Evolutionary conservation across 2,797 vertebrate genomes (phyloP).

Genomic region (Gallirallus australis): DNA sequence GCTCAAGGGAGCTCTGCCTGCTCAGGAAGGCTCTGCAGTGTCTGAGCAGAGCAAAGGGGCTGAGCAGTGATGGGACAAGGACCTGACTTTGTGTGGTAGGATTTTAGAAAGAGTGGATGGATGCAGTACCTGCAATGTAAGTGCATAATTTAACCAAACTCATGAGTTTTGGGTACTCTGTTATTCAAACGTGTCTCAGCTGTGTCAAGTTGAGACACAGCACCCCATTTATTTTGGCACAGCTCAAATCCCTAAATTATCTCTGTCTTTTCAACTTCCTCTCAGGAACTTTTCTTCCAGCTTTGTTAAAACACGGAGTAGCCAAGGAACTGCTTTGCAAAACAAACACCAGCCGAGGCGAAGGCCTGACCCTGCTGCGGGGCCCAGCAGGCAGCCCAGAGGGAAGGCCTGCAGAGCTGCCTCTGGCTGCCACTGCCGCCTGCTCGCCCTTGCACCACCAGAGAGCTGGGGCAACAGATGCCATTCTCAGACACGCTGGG

Average conservation of each 20-base stretch:
- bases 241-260: conserved; percentile 43
- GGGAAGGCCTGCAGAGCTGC: neutral
- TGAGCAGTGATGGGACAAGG: neutral
- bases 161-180: neutral
- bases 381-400: neutral
- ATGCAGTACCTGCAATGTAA: neutral
- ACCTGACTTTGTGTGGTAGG: neutral
- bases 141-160: conserved; percentile 10
- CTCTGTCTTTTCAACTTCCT: conserved; percentile 23
- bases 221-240: conserved; percentile 55
- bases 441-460: neutral
- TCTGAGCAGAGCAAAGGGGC: neutral
- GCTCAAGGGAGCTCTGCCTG: neutral
- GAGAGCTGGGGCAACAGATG: neutral
- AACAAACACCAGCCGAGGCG: neutral
- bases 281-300: conserved; percentile 14
- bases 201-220: conserved; percentile 66
- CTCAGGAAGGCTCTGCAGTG: fast-evolving
- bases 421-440: neutral
- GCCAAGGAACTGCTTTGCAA: conserved; percentile 14
- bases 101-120: neutral
- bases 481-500: neutral
- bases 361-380: neutral
- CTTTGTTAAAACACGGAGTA: conserved; percentile 53
- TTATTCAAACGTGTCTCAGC: neutral